Percentiles rank a stretch among this genome's conserved stretches.
These are phyloP conservation scores for Eutrigla gurnardus DNA, from an alignment of 2,797 vertebrate species.

Conservation along the genomic window DNA sequence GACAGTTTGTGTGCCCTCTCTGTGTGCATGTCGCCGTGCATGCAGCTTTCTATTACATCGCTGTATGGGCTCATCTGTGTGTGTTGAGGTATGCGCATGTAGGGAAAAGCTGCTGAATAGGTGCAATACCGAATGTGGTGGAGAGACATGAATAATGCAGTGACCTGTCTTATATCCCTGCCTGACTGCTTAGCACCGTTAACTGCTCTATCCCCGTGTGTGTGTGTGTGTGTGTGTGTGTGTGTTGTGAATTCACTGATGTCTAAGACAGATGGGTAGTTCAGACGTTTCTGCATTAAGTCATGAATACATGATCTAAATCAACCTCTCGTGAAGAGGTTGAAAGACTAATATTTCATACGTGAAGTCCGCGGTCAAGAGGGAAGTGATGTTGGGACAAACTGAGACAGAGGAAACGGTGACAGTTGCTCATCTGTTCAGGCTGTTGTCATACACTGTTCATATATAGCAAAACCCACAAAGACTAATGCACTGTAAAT, in stretches of 20 bases:
- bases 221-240: constrained; percentile 32
- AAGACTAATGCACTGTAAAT: no score
- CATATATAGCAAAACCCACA: no score
- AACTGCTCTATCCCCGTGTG: constrained; percentile 73
- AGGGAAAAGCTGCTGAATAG: constrained; percentile 80
- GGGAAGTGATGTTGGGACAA: constrained; percentile 20
- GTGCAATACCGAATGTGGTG: constrained; percentile 81
- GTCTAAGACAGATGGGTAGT: constrained; percentile 38
- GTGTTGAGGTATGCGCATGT: constrained; percentile 43
- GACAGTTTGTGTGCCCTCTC: neutral
- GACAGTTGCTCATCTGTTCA: neutral
- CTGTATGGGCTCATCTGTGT: constrained; percentile 13
- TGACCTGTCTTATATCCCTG: constrained; percentile 78
- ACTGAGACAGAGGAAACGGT: neutral
- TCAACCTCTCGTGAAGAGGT: constrained; percentile 36
- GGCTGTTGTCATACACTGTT: neutral
- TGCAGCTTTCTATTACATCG: constrained; percentile 30
- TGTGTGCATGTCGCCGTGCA: constrained; percentile 11
- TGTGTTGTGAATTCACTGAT: constrained; percentile 43
- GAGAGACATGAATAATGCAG: constrained; percentile 86
- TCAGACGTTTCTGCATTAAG: constrained; percentile 55
- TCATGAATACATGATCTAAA: constrained; percentile 57
- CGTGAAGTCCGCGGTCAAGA: constrained; percentile 52
- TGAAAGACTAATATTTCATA: neutral
- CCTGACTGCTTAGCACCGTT: constrained; percentile 83